Evolutionary conservation across 2,797 vertebrate genomes (phyloP).

Genomic region (Atherinosoma microstoma): DNA sequence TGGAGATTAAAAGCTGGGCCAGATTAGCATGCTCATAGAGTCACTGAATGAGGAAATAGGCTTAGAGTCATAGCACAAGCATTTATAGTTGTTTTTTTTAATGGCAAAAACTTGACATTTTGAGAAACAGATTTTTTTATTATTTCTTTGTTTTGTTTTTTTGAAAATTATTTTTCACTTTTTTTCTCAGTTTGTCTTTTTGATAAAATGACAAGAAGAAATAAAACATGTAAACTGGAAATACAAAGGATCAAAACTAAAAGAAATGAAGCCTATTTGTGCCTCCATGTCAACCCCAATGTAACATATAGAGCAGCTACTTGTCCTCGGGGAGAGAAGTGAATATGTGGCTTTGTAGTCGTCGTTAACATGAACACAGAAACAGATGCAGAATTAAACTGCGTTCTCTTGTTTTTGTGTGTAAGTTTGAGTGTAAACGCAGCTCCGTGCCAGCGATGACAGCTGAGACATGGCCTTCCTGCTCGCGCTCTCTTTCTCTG

Average conservation of each 20-base stretch:
- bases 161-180: background rate
- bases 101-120: background rate
- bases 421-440: slow-evolving; percentile 21
- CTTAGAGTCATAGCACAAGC: background rate
- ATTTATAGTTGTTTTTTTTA: background rate
- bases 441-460: slow-evolving; percentile 57
- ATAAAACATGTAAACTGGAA: background rate
- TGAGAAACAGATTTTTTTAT: background rate
- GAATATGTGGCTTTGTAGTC: background rate
- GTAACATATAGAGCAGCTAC: background rate
- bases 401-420: slow-evolving; percentile 22
- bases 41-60: background rate
- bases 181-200: background rate
- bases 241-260: background rate
- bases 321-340: background rate
- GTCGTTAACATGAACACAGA: slow-evolving; percentile 1
- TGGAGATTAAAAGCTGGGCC: background rate
- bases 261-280: background rate
- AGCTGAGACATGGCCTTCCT: slow-evolving; percentile 56
- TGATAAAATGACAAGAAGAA: background rate
- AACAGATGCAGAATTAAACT: slow-evolving; percentile 26
- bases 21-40: background rate
- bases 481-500: slow-evolving; percentile 15
- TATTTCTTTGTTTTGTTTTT: background rate
- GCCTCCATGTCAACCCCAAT: background rate